These are phyloP conservation scores for Brienomyrus longianalis DNA, from an alignment of 2,113 vertebrate species.

Conservation along the genomic window DNA sequence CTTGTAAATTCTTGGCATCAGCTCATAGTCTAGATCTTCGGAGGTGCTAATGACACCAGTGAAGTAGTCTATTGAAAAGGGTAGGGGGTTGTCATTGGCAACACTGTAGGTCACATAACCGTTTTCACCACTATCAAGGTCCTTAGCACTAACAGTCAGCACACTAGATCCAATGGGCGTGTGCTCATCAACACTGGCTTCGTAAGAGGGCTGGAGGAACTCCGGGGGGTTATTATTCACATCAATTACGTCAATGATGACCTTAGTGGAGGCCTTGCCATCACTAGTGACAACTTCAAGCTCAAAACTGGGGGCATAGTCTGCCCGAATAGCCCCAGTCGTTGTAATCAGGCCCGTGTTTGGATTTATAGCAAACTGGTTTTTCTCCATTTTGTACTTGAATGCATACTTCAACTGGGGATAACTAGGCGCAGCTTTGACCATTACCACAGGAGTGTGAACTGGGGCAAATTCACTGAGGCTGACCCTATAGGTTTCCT, in stretches of 20 bases:
- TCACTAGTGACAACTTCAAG: constrained; percentile 80
- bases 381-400: constrained; percentile 68
- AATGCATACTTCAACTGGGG: constrained; percentile 77
- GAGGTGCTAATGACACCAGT: constrained; percentile 83
- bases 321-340: constrained; percentile 70
- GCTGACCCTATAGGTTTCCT: constrained; percentile 80
- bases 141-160: constrained; percentile 72
- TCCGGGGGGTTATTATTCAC: constrained; percentile 86
- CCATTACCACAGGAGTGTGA: constrained; percentile 81
- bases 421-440: constrained; percentile 74
- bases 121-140: constrained; percentile 84
- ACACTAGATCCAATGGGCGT: constrained; percentile 78
- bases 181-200: constrained; percentile 86
- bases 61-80: constrained; percentile 87
- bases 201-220: constrained; percentile 83
- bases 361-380: constrained; percentile 72
- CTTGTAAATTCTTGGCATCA: constrained; percentile 91
- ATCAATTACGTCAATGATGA: constrained; percentile 76
- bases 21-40: constrained; percentile 84
- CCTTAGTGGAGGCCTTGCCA: constrained; percentile 73
- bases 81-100: constrained; percentile 76
- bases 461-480: constrained; percentile 88
- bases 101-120: constrained; percentile 96
- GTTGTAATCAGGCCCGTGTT: constrained; percentile 88
- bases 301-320: constrained; percentile 67